Evolutionary conservation across 2,888 invertebrate genomes (phyloP), one percentile per base, ranked within the genome.

Genomic region (Tenthredo mesomela): DNA sequence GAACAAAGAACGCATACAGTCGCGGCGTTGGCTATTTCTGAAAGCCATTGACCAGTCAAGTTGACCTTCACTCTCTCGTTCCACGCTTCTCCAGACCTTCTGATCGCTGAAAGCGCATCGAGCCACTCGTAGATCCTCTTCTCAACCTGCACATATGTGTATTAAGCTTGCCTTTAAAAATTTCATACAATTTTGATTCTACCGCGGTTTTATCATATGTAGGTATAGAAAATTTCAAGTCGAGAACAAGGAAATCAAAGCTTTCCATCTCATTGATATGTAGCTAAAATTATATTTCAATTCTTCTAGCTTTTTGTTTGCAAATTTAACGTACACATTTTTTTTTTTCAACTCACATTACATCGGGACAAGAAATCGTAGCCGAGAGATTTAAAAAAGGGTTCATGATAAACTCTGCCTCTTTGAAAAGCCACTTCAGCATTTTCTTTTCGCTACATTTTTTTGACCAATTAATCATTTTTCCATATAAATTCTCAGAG

Each of bases 1-100:
- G 89, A 89, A 90, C 89, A 90, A 90, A 89, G 90, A 88, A 88
- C 86, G 86, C 86, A 37, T 37, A 86, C 87, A 87, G 87, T 82
- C 70, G 33, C 37, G 54, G 61, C 80, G 80, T 88, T 84, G 86
- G 88, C 88, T 90, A 90, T 90, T 90, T 90, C 89, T 88, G 88
- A 89, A 89, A 88, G 86, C 86, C 87, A 87, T 88, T 87, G 87
- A 88, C 88, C 87, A 86, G 71, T 54, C 82, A 86, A 85, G 86
- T 86, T 88, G 90, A 90, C 90, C 90, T 89, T 90, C 90, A 87
- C 87, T 87, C 86, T 87, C 86, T 84, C 67, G 84, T 12, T 61
- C 80, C 40, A 75, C 37, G 71, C 84, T 40, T 82, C 37, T 43
- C 58, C 54, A 29, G 18, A 47, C 29, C 82, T 47, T 29, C 80